These are phyloP conservation scores for Kobus ellipsiprymnus DNA, from an alignment of 2,113 vertebrate genomes.

Conservation along the genomic window DNA sequence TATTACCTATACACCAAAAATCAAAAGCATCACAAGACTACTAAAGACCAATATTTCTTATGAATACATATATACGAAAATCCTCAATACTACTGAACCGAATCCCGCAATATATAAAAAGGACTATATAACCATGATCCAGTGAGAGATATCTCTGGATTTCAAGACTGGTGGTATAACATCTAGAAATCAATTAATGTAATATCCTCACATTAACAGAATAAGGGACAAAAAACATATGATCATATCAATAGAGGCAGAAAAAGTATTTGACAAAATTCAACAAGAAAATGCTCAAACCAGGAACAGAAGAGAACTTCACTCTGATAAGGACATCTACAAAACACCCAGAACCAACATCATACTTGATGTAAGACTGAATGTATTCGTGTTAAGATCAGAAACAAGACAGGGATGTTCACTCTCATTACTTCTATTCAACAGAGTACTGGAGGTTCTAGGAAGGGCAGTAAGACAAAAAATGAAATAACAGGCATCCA, in stretches of 20 bases:
- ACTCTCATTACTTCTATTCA: not conserved
- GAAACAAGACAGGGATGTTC: not conserved
- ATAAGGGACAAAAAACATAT: not conserved
- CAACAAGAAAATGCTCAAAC: not conserved
- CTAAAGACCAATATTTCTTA: not conserved
- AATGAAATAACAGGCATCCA: not conserved
- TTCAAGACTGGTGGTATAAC: not conserved
- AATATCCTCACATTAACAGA: not conserved
- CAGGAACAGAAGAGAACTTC: not conserved
- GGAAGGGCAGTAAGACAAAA: not conserved
- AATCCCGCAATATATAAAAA: not conserved
- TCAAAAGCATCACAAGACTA: not conserved
- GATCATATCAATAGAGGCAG: not conserved
- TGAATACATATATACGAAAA: not conserved
- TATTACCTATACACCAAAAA: not conserved
- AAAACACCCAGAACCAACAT: not conserved
- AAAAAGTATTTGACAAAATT: slow-evolving; percentile 17
- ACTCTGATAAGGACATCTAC: not conserved
- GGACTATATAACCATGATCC: not conserved
- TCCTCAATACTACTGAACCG: not conserved
- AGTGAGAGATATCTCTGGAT: not conserved
- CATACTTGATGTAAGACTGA: not conserved
- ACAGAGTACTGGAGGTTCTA: not conserved
- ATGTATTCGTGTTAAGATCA: not conserved
- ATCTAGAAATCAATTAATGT: not conserved